Percentiles rank a stretch among this genome's conserved stretches.
Evolutionary conservation across 2,113 vertebrate species (phyloP).

Genomic region (Petromus typicus): DNA sequence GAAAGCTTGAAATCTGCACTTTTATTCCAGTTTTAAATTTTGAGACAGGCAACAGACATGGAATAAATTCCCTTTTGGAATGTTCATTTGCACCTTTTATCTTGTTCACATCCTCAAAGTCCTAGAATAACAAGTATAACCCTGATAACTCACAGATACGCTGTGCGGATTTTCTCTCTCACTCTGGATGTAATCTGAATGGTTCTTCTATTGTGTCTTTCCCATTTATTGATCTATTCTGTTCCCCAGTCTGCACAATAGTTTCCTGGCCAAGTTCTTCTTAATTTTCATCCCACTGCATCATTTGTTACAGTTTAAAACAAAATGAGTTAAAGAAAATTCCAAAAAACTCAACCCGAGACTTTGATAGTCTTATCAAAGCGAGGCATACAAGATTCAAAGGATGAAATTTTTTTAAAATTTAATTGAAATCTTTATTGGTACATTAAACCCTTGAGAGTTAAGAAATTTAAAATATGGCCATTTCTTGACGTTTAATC

Average conservation of each 20-base stretch:
- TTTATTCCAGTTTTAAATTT: neutral
- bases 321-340: neutral
- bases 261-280: neutral
- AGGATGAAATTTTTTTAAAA: neutral
- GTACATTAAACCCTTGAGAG: neutral
- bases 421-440: no score
- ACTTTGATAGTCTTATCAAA: neutral
- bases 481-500: conserved; percentile 65
- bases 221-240: conserved; percentile 53
- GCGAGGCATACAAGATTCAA: neutral
- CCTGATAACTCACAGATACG: neutral
- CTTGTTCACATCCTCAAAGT: neutral
- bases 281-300: neutral
- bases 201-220: neutral
- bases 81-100: neutral
- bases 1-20: neutral
- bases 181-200: neutral
- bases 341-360: neutral
- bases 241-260: neutral
- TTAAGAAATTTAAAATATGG: conserved; percentile 31
- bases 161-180: neutral
- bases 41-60: neutral
- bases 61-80: neutral
- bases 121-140: neutral
- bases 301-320: neutral